Evolutionary conservation across 2,113 vertebrate species (phyloP), one percentile per base, ranked within the genome.

Genomic region (Gila orcuttii): DNA sequence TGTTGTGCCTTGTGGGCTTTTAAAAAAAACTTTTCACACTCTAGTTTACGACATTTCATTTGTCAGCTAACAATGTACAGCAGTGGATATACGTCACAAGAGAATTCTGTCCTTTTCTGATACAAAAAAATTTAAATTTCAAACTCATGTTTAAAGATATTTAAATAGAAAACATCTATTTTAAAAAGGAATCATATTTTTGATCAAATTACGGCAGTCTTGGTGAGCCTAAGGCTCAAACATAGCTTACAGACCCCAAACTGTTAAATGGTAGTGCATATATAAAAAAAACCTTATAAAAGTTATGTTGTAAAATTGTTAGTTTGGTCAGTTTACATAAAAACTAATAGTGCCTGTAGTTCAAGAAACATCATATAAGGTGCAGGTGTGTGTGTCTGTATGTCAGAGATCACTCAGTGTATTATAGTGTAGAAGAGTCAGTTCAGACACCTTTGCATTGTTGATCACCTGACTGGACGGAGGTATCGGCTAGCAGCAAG

Each of bases 401-500:
- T 85, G 36, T 85, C 4, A 7, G 66, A 45, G 17, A 36, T 33
- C 3, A 33, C 8, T 1, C 47, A 68, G 47, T 73, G 62, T 83
- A 10, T 59, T 28, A 36, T 19, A 28, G 31, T 36, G 76, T 25
- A 42, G 19, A 39, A 59, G 50, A 21, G 47, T 25, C 45, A 8
- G n/a, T 31, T 47, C 60, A 64, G 57, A 79, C 55, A 79, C 19
- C 55, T 60, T 60, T 59, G 15, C 33, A 42, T 60, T 60, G 23
- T 64, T 81, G 79, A 66, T 47, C 82, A 84, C 33, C 31, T 75
- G 82, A 73, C 69, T 50, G 52, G 69, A 59, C 12, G 1, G 69
- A 42, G 52, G 69, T 84, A 73, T 84, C 66, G 0, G 69, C 82
- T 75, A 45, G 82, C 82, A 84, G 68, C 82, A 21, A 81, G 79